These are phyloP conservation scores for Agelastica alni DNA, from an alignment of 2,888 invertebrate species.

Conservation along the genomic window DNA sequence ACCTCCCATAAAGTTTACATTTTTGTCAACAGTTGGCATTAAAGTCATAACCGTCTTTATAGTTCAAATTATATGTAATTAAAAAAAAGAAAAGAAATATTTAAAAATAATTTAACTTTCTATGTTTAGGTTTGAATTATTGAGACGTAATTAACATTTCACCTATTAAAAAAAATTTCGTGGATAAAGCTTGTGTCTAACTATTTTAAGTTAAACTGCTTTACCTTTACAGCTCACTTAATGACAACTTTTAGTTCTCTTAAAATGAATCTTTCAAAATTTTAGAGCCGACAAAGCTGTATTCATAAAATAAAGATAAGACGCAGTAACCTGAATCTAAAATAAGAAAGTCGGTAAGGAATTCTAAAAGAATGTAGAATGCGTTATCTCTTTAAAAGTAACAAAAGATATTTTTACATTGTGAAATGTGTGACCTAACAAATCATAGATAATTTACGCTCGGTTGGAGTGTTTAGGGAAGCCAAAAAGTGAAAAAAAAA, in stretches of 20 bases:
- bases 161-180: too few species aligned
- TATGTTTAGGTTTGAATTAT: too few species aligned
- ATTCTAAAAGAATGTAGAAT: slow-evolving; percentile 5
- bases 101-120: too few species aligned
- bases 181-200: too few species aligned
- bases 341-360: not conserved
- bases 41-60: too few species aligned
- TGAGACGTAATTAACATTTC: too few species aligned
- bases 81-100: too few species aligned
- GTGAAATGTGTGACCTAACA: not conserved
- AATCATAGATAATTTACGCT: not conserved
- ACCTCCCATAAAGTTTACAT: too few species aligned
- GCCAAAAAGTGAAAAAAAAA: not conserved
- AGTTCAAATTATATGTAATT: too few species aligned
- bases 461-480: not conserved
- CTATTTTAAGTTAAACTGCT: not conserved
- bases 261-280: not conserved
- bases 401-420: not conserved
- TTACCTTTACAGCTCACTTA: not conserved
- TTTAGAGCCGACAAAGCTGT: slow-evolving; percentile 1
- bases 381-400: not conserved
- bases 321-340: slow-evolving; percentile 1
- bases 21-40: too few species aligned
- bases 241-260: not conserved
- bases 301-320: not conserved